A percentile compares a stretch with the other conserved stretches of the same genome.
These are phyloP conservation scores for Trachythela sp. DNA, from an alignment of 64 coral and sea anemone species.

Conservation along the genomic window DNA sequence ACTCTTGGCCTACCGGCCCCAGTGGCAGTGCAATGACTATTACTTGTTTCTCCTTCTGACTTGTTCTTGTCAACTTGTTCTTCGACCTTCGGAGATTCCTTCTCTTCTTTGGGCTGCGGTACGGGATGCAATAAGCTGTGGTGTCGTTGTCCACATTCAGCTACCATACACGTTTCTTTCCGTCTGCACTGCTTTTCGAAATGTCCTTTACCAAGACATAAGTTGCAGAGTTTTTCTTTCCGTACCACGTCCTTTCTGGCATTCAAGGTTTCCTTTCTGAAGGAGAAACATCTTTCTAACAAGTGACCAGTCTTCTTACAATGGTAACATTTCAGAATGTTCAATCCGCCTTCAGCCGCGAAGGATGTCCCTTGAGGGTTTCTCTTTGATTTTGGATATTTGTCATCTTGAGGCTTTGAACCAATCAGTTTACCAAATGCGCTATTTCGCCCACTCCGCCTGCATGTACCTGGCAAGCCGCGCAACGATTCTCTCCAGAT, in stretches of 20 bases:
- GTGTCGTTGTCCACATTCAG: slow-evolving; percentile 48
- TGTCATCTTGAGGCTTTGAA: neutral
- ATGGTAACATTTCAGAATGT: neutral
- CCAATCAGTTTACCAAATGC: slow-evolving; percentile 33
- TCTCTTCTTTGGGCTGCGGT: neutral
- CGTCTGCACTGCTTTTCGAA: slow-evolving; percentile 40
- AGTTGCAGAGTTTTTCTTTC: neutral
- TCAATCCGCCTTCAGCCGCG: neutral
- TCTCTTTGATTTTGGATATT: neutral
- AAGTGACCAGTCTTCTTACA: neutral
- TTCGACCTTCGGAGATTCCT: neutral
- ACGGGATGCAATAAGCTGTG: slow-evolving; percentile 37
- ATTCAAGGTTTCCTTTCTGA: neutral
- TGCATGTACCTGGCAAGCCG: neutral
- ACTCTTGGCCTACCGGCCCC: slow-evolving; percentile 24
- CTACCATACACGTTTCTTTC: slow-evolving; percentile 43
- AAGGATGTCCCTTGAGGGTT: neutral
- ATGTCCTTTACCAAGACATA: slow-evolving; percentile 40
- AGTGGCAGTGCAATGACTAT: slow-evolving; percentile 2
- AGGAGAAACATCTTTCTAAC: slow-evolving; percentile 2
- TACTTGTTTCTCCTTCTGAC: neutral
- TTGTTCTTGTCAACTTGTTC: neutral
- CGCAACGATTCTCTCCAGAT: neutral
- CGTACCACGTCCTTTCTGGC: slow-evolving; percentile 29
- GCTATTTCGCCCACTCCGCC: slow-evolving; percentile 9